These are phyloP conservation scores for Rambutsinella grinnellia DNA, from an alignment of 2,888 invertebrate species.

Conservation along the genomic window DNA sequence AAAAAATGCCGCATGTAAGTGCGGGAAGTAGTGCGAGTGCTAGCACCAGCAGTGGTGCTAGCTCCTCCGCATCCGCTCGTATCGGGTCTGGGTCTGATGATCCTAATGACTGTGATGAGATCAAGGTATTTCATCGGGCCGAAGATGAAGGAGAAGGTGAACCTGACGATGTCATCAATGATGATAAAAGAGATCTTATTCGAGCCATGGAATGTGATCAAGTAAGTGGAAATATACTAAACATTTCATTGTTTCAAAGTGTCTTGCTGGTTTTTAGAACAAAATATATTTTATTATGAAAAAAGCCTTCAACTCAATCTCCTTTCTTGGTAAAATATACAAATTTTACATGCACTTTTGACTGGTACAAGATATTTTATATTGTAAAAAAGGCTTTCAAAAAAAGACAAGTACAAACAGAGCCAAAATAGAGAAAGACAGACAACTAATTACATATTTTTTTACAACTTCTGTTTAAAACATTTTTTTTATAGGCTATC, in stretches of 20 bases:
- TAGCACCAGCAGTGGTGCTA: constrained; percentile 57
- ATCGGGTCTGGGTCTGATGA: constrained; percentile 63
- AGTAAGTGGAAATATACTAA: constrained; percentile 46
- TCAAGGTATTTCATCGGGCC: constrained; percentile 64
- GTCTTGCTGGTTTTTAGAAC: background rate
- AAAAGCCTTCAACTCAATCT: constrained; percentile 17
- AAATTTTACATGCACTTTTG: background rate
- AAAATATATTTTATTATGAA: background rate
- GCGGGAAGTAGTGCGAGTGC: constrained; percentile 58
- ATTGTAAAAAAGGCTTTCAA: constrained; percentile 11
- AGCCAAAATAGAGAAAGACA: constrained; percentile 32
- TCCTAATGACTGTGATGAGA: constrained; percentile 66
- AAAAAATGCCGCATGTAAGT: constrained; percentile 60
- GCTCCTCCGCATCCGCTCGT: constrained; percentile 58
- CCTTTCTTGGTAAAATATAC: background rate
- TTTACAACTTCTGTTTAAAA: background rate
- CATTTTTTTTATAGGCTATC: background rate
- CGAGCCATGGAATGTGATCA: constrained; percentile 65
- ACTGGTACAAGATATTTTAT: background rate
- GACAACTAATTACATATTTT: constrained; percentile 49
- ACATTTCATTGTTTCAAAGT: constrained; percentile 5
- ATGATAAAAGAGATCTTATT: constrained; percentile 66
- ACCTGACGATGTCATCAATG: constrained; percentile 66
- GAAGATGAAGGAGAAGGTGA: constrained; percentile 65
- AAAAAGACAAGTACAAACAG: constrained; percentile 34